Conservation (phyloP, 2,113 vertebrate genomes). For the Glaucidium brasilianum region DNA sequence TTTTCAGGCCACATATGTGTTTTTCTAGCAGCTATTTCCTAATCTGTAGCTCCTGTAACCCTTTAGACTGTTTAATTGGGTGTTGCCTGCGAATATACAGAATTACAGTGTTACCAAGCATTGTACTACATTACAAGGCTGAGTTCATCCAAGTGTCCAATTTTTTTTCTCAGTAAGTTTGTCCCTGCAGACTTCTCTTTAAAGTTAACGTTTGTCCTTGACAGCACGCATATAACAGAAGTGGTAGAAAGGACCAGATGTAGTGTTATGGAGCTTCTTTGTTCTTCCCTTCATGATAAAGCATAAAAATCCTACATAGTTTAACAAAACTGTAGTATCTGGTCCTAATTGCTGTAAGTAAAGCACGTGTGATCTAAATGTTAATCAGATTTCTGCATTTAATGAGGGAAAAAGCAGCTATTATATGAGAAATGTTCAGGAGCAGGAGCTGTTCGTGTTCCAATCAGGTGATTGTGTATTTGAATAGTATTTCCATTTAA, state of each 20-base stretch:
- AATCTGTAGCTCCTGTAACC: neutral
- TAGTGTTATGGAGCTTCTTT: conserved; percentile 44
- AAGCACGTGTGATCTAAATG: conserved; percentile 59
- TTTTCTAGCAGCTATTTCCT: conserved; percentile 20
- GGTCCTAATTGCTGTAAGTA: conserved; percentile 67
- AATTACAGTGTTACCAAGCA: neutral
- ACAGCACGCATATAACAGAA: neutral
- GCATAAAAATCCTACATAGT: conserved; percentile 31
- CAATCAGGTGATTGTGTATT: conserved; percentile 41
- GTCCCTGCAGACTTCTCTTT: conserved; percentile 44
- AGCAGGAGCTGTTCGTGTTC: conserved; percentile 18
- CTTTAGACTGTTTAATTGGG: conserved; percentile 34
- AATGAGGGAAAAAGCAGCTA: conserved; percentile 67
- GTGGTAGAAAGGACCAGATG: neutral
- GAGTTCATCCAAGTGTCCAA: neutral
- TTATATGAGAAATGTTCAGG: conserved; percentile 56
- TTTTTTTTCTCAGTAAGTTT: neutral
- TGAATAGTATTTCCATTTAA: conserved; percentile 58
- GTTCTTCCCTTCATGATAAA: conserved; percentile 50
- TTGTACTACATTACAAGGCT: neutral
- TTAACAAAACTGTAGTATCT: conserved; percentile 58
- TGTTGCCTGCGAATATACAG: neutral
- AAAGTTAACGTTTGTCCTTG: conserved; percentile 46
- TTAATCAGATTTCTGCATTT: conserved; percentile 68
- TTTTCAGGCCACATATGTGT: neutral